Evolutionary conservation across 1,140 invertebrate genomes (phyloP).

Genomic region (Drosophila tsacasi): DNA sequence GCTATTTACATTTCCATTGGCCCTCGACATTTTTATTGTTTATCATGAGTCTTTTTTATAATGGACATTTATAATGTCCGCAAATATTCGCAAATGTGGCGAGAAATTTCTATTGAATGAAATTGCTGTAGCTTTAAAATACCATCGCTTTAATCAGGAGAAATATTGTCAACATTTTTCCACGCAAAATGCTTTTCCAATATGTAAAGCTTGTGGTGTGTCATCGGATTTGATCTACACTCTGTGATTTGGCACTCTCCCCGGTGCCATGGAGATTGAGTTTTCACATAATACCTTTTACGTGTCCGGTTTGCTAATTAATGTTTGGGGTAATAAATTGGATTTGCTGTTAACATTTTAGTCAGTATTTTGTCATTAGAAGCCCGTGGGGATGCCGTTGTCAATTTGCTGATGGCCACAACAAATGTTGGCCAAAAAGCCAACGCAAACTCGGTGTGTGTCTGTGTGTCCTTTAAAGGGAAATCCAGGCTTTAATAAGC

Average conservation of each 20-base stretch:
- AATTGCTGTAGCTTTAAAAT: not conserved
- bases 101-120: constrained; percentile 9
- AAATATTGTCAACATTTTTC: not conserved
- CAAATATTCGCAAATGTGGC: constrained; percentile 3
- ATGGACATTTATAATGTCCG: constrained; percentile 12
- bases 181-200: not conserved
- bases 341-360: constrained; percentile 68
- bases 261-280: constrained; percentile 17
- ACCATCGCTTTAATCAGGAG: constrained; percentile 3
- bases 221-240: constrained; percentile 38
- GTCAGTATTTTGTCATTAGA: constrained; percentile 32
- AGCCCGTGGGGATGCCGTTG: constrained; percentile 24
- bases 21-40: constrained; percentile 21
- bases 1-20: constrained; percentile 20
- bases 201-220: constrained; percentile 15
- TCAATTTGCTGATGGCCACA: constrained; percentile 24
- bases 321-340: constrained; percentile 58
- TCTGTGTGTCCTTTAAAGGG: constrained; percentile 20
- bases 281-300: constrained; percentile 58
- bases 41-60: constrained; percentile 10
- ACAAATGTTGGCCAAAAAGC: constrained; percentile 18
- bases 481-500: constrained; percentile 27
- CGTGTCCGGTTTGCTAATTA: constrained; percentile 68
- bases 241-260: constrained; percentile 17
- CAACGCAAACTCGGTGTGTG: constrained; percentile 3